Evolutionary conservation across 2,888 invertebrate species (phyloP), one percentile per base, ranked within the genome.

Genomic region (Saturnia pavonia): DNA sequence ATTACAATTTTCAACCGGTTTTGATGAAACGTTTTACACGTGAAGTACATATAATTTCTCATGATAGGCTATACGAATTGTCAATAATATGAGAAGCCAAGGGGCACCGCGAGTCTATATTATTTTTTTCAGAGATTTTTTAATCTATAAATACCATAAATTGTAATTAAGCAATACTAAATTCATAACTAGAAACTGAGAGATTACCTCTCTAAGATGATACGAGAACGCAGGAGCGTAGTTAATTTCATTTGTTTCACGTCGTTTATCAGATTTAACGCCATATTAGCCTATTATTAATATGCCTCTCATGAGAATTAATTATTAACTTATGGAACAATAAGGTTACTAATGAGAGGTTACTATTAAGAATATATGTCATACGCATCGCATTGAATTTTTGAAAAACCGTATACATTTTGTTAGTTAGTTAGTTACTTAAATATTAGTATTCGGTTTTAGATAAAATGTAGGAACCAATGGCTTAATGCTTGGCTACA

Each of bases 251-350:
- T 57, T 48, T 65, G 57, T 70, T 63, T 70, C 40, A 51, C 25
- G 45, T 71, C 71, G 42, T 71, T 71, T 68, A 54, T 68, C 71
- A 68, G 43, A 69, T 67, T 42, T 54, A 51, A 54, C 54, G 54
- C 51, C 54, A 68, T 54, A 63, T 71, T 71, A 63, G 54, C 68
- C n/a, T 60, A 60, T 51, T 65, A 65, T 63, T 68, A n/a, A 71
- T 65, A n/a, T 57, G 63, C 51, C 34, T 68, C 63, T 51, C 48
- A 42, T 34, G 68, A 68, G 45, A 48, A 67, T 71, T 68, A 71
- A 71, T 71, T 63, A 51, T 74, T 70, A 60, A 70, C 65, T 71
- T 76, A 72, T 74, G 70, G 54, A 51, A 51, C 43, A 51, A 51
- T 6, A 19, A 19, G 48, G 48, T 19, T 51, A 51, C 1, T 51